Conservation (phyloP, 1,140 invertebrate genomes). For the Heliothis virescens region DNA sequence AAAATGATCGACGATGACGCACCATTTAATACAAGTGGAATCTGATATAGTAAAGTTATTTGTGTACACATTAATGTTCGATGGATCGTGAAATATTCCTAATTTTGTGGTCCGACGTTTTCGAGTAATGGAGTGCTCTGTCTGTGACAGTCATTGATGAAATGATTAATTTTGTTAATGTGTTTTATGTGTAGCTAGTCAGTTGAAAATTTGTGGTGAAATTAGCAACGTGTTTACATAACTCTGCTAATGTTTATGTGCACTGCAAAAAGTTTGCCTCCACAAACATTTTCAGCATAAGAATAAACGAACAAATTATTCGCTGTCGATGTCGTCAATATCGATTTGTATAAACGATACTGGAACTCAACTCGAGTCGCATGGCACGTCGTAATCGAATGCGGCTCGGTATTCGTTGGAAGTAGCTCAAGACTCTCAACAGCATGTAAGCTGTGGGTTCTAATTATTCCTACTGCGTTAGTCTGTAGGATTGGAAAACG, state of each 20-base stretch:
- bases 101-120: constrained; percentile 26
- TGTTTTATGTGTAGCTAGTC: constrained; percentile 15
- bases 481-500: constrained; percentile 25
- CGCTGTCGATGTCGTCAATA: neutral
- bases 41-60: constrained; percentile 50
- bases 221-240: too few species aligned
- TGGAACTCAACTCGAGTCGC: constrained; percentile 20
- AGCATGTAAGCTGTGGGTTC: constrained; percentile 28
- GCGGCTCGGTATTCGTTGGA: constrained; percentile 25
- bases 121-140: constrained; percentile 35
- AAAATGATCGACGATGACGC: constrained; percentile 46
- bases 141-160: constrained; percentile 29
- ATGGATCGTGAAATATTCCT: constrained; percentile 36
- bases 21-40: constrained; percentile 42
- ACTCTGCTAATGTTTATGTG: too few species aligned
- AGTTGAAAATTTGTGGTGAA: neutral
- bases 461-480: constrained; percentile 43
- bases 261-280: too few species aligned
- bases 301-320: neutral
- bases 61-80: constrained; percentile 46
- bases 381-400: constrained; percentile 29
- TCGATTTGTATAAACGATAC: neutral
- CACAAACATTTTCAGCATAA: too few species aligned
- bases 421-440: constrained; percentile 33
- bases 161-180: constrained; percentile 35